Evolutionary conservation across 2,888 invertebrate genomes (phyloP).

Genomic region (Drosophila bunnanda): DNA sequence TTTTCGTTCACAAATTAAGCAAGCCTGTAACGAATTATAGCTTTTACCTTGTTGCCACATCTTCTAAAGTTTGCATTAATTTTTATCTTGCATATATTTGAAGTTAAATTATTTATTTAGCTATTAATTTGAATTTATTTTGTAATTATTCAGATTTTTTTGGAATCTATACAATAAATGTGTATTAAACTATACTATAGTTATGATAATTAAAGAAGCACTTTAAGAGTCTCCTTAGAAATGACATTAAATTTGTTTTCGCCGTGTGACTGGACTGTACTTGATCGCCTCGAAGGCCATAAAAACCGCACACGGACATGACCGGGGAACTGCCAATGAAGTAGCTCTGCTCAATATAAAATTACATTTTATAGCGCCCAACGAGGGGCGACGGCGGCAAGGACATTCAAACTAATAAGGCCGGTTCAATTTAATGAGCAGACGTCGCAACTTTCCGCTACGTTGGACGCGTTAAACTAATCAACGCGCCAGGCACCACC

Average conservation of each 20-base stretch:
- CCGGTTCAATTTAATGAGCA: conserved; percentile 77
- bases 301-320: conserved; percentile 46
- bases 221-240: background rate
- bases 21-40: too few relatives aligned
- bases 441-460: conserved; percentile 76
- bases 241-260: background rate
- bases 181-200: too few relatives aligned
- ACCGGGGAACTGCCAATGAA: conserved; percentile 24
- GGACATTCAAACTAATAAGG: conserved; percentile 72
- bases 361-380: conserved; percentile 58
- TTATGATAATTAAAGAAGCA: too few relatives aligned
- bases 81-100: too few relatives aligned
- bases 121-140: too few relatives aligned
- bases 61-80: too few relatives aligned
- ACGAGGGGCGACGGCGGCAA: conserved; percentile 17
- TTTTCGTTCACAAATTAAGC: too few relatives aligned
- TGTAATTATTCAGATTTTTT: too few relatives aligned
- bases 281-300: conserved; percentile 46
- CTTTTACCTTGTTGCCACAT: too few relatives aligned
- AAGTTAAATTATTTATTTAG: too few relatives aligned
- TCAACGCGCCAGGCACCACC: conserved; percentile 54
- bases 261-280: conserved; percentile 11
- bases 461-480: conserved; percentile 77
- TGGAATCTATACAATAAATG: too few relatives aligned
- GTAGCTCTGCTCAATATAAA: conserved; percentile 58